These are phyloP conservation scores for Phengaris arion DNA, from an alignment of 2,888 invertebrate species.

Conservation along the genomic window DNA sequence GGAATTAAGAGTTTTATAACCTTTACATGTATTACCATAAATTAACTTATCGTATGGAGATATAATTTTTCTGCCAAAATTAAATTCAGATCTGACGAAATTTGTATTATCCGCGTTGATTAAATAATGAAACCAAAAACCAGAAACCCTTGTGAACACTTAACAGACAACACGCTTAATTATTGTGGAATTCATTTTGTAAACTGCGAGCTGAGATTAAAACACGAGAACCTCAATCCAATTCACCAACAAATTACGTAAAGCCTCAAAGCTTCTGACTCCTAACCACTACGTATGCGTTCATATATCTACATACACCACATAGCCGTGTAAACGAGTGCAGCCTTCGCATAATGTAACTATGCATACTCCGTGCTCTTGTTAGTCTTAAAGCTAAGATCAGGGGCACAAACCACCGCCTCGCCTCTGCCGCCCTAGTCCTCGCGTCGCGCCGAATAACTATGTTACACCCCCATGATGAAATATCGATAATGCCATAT, in stretches of 20 bases:
- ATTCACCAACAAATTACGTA: constrained; percentile 71
- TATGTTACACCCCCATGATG: constrained; percentile 18
- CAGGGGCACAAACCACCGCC: constrained; percentile 50
- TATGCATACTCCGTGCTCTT: constrained; percentile 43
- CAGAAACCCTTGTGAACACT: constrained; percentile 35
- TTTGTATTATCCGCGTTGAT: background rate
- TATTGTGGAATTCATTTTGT: constrained; percentile 48
- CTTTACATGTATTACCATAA: background rate
- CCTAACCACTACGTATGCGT: constrained; percentile 47
- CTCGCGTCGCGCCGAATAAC: constrained; percentile 36
- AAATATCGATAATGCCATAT: constrained; percentile 6
- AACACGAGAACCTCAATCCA: constrained; percentile 57
- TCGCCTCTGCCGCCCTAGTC: constrained; percentile 61
- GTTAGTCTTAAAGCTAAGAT: constrained; percentile 57
- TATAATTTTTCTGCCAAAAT: background rate
- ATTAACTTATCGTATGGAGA: background rate
- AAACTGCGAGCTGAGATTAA: constrained; percentile 51
- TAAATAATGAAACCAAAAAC: constrained; percentile 28
- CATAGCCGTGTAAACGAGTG: constrained; percentile 60
- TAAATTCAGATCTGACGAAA: background rate
- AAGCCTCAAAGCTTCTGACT: constrained; percentile 66
- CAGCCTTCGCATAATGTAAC: constrained; percentile 70
- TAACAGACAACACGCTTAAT: constrained; percentile 36
- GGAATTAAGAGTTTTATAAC: background rate
- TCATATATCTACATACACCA: constrained; percentile 45